Base-by-base conservation (phyloP, 2,113 vertebrate genomes). In the Cheilinus undulatus region DNA sequence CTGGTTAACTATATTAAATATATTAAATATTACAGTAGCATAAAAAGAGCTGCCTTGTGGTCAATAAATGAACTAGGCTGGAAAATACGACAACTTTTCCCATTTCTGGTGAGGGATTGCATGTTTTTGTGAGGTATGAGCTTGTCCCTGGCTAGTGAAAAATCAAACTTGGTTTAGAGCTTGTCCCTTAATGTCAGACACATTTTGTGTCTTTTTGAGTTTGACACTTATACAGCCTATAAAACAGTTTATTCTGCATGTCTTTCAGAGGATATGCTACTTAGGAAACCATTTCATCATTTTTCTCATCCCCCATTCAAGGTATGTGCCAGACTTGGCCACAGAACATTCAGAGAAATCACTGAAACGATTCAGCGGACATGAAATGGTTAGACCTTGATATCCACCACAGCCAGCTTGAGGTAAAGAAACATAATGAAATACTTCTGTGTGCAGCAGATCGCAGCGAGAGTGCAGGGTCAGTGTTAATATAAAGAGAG, bases 11-110 rank as follows among this genome's bases (percentile, higher is more conserved):
- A 85, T 36, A 84, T 84, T 78, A 83, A 86, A 88, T 80, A 85
- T 36, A 80, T 88, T 89, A 91, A 90, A 93, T 92, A 86, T 75
- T 88, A 91, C 89, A 92, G 83, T 91, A 92, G 85, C 58, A 73
- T 84, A 72, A 85, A 64, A 59, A 88, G 43, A 94, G 93, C 92
- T 94, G 93, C 93, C 93, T 81, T 78, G 28, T 57, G 59, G 71
- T 84, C 40, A 61, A 56, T 78, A 76, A 54, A 60, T 56, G 64
- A 85, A 80, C 43, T 80, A 57, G 53, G 56, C 15, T 68, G 51
- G 71, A 65, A 82, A 71, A 71, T 54, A 48, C 32, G 32, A 9
- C 7, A 27, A 28, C 64, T 50, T 11, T 28, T 28, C 49, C 60
- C 66, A 52, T 82, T 72, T 72, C 22, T 73, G 62, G 10, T 51